phyloP scores from a whole-genome alignment of 2,888 invertebrate genomes.

The Chironomus riparius region DNA sequence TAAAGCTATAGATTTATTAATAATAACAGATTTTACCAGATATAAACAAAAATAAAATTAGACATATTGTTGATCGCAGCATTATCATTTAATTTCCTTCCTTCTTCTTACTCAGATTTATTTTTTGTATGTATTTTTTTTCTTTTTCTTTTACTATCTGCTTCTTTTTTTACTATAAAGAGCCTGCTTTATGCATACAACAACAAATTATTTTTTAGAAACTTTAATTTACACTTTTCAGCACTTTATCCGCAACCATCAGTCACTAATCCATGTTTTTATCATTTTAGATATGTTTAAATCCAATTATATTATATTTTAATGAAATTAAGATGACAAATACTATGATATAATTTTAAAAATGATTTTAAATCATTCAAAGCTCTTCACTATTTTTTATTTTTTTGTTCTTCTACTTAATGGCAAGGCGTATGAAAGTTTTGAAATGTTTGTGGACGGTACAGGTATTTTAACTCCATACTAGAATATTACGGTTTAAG shows the following conservation, averaged over 20 bases:
- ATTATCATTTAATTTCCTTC: background rate
- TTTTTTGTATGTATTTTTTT: background rate
- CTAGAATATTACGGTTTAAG: no score
- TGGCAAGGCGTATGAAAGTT: no score
- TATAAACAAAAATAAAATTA: background rate
- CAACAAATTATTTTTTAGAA: background rate
- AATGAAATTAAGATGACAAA: no score
- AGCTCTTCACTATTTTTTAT: no score
- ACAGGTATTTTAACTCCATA: no score
- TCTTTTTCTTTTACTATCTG: background rate
- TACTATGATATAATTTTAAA: no score
- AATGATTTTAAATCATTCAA: no score
- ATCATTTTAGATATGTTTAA: background rate
- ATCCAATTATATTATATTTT: background rate
- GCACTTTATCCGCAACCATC: background rate
- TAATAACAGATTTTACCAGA: constrained; percentile 1
- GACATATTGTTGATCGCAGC: background rate
- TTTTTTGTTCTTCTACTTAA: no score
- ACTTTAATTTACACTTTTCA: background rate
- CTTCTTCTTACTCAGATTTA: background rate
- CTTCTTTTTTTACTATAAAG: background rate
- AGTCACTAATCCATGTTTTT: background rate
- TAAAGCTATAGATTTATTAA: background rate
- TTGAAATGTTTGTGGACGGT: no score
- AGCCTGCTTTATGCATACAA: background rate